Conservation (phyloP, 1,140 invertebrate species). For the Drosophila ficusphila region DNA sequence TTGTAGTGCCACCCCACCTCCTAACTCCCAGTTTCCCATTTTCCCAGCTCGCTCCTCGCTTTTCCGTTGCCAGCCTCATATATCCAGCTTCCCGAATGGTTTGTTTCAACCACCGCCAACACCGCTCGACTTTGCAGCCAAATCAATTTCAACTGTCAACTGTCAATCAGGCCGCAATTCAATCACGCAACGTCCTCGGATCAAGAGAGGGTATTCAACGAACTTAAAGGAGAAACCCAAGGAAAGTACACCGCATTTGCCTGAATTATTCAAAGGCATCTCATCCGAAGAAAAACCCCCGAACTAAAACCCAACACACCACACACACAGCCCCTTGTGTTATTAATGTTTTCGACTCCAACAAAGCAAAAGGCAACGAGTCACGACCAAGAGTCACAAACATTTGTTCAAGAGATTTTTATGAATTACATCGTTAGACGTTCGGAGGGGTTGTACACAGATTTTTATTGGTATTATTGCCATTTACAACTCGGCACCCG, state of each 20-base stretch:
- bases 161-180: conserved; percentile 79
- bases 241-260: background rate
- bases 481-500: conserved; percentile 65
- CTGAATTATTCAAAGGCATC: conserved; percentile 47
- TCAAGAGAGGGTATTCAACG: background rate
- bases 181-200: conserved; percentile 66
- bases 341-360: conserved; percentile 44
- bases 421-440: conserved; percentile 60
- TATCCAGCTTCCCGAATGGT: conserved; percentile 13
- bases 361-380: background rate
- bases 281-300: background rate
- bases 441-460: conserved; percentile 34
- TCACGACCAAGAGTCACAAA: conserved; percentile 51
- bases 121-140: conserved; percentile 32
- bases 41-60: background rate
- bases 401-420: conserved; percentile 79
- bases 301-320: background rate
- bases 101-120: conserved; percentile 65
- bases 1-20: conserved; percentile 6
- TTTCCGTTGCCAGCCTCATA: background rate
- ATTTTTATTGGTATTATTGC: conserved; percentile 73
- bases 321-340: conserved; percentile 1
- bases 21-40: too few relatives aligned
- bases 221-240: conserved; percentile 23
- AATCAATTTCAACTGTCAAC: conserved; percentile 82